Evolutionary conservation across 2,797 vertebrate species (phyloP).

Genomic region (Pteronotus mesoamericanus): DNA sequence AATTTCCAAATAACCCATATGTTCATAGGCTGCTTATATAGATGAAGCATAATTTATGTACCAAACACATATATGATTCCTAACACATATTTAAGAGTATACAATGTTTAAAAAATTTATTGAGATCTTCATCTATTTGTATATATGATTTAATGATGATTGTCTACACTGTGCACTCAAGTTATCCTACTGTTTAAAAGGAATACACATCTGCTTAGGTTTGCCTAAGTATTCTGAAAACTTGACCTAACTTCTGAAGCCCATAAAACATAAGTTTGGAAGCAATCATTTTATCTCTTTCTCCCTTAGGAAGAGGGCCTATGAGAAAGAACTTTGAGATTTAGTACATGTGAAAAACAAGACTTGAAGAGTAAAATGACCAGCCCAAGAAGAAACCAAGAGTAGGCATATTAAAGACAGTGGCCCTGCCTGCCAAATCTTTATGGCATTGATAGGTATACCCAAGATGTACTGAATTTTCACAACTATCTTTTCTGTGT

Average conservation of each 20-base stretch:
- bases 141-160: not conserved
- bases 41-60: constrained; percentile 66
- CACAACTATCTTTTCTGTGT: not conserved
- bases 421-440: not conserved
- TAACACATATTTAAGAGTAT: constrained; percentile 18
- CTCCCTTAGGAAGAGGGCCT: not conserved
- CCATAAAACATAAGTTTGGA: not conserved
- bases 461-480: not conserved
- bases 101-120: not conserved
- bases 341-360: not conserved
- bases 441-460: not conserved
- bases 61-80: constrained; percentile 61
- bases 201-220: not conserved
- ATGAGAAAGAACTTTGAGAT: not conserved
- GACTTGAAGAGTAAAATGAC: not conserved
- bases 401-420: not conserved
- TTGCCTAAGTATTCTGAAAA: not conserved
- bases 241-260: not conserved
- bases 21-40: constrained; percentile 53
- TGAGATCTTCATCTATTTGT: constrained; percentile 39
- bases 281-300: not conserved
- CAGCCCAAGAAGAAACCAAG: not conserved
- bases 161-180: not conserved
- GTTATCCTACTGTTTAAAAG: not conserved
- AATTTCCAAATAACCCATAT: constrained; percentile 65